Percentiles rank a stretch among this genome's conserved stretches.
These are phyloP conservation scores for Melanostoma scalare DNA, from an alignment of 2,888 invertebrate genomes.

Conservation along the genomic window DNA sequence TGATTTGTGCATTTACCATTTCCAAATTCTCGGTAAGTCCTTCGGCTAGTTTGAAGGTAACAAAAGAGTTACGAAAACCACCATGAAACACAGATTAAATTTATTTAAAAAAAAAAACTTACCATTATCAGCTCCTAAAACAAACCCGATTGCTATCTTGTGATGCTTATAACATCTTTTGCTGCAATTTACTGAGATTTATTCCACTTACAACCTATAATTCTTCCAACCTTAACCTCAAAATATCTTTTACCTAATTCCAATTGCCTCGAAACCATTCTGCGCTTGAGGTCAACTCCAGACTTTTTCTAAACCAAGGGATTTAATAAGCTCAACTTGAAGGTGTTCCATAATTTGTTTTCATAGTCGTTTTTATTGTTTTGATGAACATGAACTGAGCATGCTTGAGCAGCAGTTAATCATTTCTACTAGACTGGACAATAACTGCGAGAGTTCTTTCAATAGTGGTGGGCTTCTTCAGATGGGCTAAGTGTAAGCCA, in stretches of 20 bases:
- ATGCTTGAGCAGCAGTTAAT: conserved; percentile 2
- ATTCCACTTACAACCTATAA: not conserved
- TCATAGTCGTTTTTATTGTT: not conserved
- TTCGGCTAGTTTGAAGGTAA: too few relatives aligned
- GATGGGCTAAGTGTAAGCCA: too few relatives aligned
- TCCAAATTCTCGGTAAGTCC: too few relatives aligned
- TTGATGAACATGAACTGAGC: not conserved
- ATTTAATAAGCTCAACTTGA: not conserved
- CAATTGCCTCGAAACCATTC: not conserved
- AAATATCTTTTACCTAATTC: not conserved
- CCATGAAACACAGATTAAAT: too few relatives aligned
- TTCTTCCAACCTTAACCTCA: not conserved
- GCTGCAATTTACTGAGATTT: too few relatives aligned
- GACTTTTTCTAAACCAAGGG: not conserved
- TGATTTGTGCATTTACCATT: too few relatives aligned
- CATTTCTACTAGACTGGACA: conserved; percentile 5
- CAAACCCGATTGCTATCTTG: too few relatives aligned
- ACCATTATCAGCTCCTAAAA: too few relatives aligned
- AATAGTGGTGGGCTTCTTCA: conserved; percentile 7
- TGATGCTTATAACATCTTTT: too few relatives aligned
- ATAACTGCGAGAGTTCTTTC: not conserved
- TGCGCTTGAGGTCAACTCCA: not conserved
- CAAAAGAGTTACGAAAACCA: too few relatives aligned
- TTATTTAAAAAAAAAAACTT: too few relatives aligned
- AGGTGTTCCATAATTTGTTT: not conserved